Conservation (phyloP, 2,888 invertebrate species). For the Kryphioiulus occultus region DNA sequence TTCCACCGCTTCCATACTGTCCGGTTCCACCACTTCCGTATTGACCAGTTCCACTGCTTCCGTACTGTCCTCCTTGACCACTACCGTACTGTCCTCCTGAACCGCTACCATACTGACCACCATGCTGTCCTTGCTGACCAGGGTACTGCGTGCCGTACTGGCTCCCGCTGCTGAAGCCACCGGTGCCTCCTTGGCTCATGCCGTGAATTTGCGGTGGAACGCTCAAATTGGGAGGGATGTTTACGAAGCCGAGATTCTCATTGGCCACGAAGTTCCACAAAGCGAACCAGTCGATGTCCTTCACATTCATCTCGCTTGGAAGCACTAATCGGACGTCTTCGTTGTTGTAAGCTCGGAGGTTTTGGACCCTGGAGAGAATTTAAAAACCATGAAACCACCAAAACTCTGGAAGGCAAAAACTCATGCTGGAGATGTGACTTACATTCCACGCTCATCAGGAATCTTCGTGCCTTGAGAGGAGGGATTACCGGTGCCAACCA, state of each 20-base stretch:
- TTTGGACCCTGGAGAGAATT: constrained; percentile 48
- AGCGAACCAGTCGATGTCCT: constrained; percentile 51
- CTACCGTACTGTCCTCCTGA: constrained; percentile 49
- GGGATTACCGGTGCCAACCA: constrained; percentile 53
- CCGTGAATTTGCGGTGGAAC: constrained; percentile 51
- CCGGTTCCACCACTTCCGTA: constrained; percentile 46
- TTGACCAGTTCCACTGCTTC: constrained; percentile 36
- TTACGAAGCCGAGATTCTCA: constrained; percentile 51
- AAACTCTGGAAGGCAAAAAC: not conserved
- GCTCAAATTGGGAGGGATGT: constrained; percentile 51
- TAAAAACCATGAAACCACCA: not conserved
- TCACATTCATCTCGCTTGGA: constrained; percentile 50
- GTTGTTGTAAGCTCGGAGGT: constrained; percentile 53
- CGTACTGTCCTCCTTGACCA: constrained; percentile 46
- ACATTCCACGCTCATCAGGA: constrained; percentile 53
- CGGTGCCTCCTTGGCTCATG: not conserved
- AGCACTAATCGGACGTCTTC: constrained; percentile 51
- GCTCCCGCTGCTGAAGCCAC: constrained; percentile 45
- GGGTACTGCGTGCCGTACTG: constrained; percentile 48
- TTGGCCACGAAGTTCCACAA: constrained; percentile 51
- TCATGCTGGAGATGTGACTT: not conserved
- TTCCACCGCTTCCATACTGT: constrained; percentile 25
- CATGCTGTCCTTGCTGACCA: constrained; percentile 44
- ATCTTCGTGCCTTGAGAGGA: constrained; percentile 53
- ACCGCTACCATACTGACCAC: constrained; percentile 46